Conservation (phyloP, 92 coral and sea anemone genomes). For the Muricea muricata region DNA sequence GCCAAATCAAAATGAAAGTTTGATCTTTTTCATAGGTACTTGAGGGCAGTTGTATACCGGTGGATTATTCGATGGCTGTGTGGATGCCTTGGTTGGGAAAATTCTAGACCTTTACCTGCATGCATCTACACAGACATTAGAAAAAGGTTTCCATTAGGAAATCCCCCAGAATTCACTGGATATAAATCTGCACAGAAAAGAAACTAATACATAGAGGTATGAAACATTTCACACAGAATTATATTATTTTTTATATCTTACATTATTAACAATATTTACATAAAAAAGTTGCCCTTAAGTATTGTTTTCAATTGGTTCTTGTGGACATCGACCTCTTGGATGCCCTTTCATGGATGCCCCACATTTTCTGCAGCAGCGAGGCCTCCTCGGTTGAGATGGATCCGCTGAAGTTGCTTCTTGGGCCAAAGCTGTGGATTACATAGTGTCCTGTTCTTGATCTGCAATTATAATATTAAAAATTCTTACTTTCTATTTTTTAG, state of each 20-base stretch:
- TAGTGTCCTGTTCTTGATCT: background rate
- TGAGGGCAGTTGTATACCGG: slow-evolving; percentile 13
- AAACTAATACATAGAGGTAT: background rate
- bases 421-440: background rate
- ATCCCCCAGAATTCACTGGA: background rate
- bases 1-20: background rate
- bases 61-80: slow-evolving; percentile 14
- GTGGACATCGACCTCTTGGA: slow-evolving; percentile 5
- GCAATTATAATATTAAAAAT: slow-evolving; percentile 51
- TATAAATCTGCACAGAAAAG: slow-evolving; percentile 8
- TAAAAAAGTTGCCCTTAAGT: background rate
- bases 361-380: slow-evolving; percentile 3
- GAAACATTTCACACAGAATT: background rate
- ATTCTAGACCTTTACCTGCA: slow-evolving; percentile 12
- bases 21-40: background rate
- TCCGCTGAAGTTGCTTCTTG: background rate
- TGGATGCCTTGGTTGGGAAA: slow-evolving; percentile 10
- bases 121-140: background rate
- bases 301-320: background rate
- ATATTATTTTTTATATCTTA: background rate
- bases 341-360: slow-evolving; percentile 5
- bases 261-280: background rate
- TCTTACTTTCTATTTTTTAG: no score
- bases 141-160: background rate
- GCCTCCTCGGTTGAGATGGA: background rate